Percentiles rank a stretch among this genome's conserved stretches.
Conservation (phyloP, 2,888 invertebrate species). For the Dexiosoma caninum region DNA sequence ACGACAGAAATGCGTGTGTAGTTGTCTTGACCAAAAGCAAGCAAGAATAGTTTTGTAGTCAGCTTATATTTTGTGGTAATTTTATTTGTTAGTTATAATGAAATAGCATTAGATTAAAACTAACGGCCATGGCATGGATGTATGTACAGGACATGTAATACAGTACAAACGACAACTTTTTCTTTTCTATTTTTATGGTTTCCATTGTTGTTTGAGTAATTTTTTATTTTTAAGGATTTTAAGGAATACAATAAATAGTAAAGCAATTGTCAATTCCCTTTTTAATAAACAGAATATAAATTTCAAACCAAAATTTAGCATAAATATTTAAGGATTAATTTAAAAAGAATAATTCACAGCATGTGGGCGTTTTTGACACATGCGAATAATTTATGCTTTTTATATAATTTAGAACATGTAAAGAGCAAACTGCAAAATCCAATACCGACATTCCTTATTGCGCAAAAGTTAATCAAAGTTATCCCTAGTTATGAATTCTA, state of each 20-base stretch:
- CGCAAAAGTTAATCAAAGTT: too few relatives aligned
- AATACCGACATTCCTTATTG: too few relatives aligned
- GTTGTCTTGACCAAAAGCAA: constrained; percentile 42
- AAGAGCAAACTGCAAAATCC: too few relatives aligned
- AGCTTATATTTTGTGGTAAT: constrained; percentile 55
- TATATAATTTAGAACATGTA: constrained; percentile 9
- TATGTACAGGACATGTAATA: not conserved
- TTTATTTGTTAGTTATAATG: constrained; percentile 44
- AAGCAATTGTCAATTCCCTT: constrained; percentile 44
- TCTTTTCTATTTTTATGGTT: constrained; percentile 14
- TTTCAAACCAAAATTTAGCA: constrained; percentile 33
- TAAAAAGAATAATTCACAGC: not conserved
- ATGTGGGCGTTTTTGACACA: constrained; percentile 44
- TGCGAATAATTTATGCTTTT: constrained; percentile 16
- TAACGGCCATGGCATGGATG: not conserved
- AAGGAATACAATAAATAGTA: not conserved
- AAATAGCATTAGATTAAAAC: constrained; percentile 44
- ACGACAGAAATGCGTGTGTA: constrained; percentile 3
- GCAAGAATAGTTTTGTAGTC: constrained; percentile 31
- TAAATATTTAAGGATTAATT: constrained; percentile 15
- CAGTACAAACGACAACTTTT: constrained; percentile 24
- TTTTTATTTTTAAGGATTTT: not conserved
- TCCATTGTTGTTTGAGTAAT: constrained; percentile 21
- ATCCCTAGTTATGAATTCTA: too few relatives aligned
- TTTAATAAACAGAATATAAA: constrained; percentile 12